phyloP scores from a whole-genome alignment of 2,113 vertebrate species.

The Rhineura floridana region DNA sequence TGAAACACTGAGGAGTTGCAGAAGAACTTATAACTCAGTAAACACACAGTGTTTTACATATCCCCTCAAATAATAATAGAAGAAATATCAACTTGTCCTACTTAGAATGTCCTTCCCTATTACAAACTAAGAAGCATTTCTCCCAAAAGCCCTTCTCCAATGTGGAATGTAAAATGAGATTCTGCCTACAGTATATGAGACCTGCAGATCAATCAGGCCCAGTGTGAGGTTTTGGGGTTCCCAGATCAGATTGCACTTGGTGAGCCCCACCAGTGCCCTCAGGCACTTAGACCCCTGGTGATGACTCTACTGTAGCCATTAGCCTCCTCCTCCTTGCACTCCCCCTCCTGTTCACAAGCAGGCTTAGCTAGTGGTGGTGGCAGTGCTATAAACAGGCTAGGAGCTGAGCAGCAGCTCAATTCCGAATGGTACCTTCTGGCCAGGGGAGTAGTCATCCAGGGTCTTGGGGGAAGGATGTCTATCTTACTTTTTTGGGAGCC shows the following conservation, averaged over 20 bases:
- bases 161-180: background rate
- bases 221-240: background rate
- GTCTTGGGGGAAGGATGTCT: no score
- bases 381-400: background rate
- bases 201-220: background rate
- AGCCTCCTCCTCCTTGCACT: background rate
- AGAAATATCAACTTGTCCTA: background rate
- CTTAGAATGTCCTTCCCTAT: background rate
- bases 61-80: no score
- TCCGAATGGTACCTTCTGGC: background rate
- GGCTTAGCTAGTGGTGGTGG: background rate
- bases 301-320: background rate
- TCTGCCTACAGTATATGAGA: background rate
- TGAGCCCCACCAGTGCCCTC: background rate
- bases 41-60: no score
- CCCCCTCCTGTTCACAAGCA: background rate
- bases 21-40: no score
- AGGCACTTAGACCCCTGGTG: background rate
- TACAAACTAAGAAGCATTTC: background rate
- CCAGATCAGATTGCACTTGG: background rate
- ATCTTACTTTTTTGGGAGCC: no score
- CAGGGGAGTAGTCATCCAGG: no score
- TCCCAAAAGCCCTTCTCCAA: background rate
- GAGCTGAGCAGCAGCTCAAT: background rate
- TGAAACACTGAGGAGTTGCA: no score